phyloP scores from a whole-genome alignment of 2,113 vertebrate species.

The Lepidothrix coronata region DNA sequence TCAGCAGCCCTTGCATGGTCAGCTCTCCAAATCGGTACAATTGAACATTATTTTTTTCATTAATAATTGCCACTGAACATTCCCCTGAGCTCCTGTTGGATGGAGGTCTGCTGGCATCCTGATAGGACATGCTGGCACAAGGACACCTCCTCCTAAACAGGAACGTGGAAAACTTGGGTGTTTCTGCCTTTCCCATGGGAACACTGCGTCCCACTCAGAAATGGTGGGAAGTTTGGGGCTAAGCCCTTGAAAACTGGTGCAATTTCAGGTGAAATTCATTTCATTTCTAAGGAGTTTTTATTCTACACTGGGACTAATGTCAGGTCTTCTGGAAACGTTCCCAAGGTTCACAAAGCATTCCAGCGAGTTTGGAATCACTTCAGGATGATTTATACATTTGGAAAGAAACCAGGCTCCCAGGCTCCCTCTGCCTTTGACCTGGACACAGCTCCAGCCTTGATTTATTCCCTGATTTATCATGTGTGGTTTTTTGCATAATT shows the following conservation, averaged over 20 bases:
- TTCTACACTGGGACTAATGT: background rate
- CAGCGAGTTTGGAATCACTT: constrained; percentile 22
- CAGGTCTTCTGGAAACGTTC: constrained; percentile 31
- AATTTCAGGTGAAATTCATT: background rate
- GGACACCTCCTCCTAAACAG: background rate
- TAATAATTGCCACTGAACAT: background rate
- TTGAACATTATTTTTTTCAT: background rate
- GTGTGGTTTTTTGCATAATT: background rate
- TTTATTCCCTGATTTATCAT: constrained; percentile 27
- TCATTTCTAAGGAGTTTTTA: background rate
- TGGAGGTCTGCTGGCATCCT: background rate
- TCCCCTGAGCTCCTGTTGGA: background rate
- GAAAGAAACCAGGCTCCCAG: constrained; percentile 25
- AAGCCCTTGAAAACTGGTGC: background rate
- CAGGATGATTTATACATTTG: constrained; percentile 56
- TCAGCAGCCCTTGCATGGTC: background rate
- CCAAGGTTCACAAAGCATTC: constrained; percentile 6
- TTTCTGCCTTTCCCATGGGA: background rate
- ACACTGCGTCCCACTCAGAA: background rate
- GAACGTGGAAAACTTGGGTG: fast-evolving
- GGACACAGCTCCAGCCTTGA: background rate
- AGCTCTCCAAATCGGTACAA: background rate
- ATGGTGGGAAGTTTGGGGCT: background rate
- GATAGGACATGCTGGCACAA: fast-evolving
- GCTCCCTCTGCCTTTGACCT: constrained; percentile 52